A percentile compares a stretch with the other conserved stretches of the same genome.
These are phyloP conservation scores for Gobiocypris rarus DNA, from an alignment of 2,113 vertebrate species.

Conservation along the genomic window DNA sequence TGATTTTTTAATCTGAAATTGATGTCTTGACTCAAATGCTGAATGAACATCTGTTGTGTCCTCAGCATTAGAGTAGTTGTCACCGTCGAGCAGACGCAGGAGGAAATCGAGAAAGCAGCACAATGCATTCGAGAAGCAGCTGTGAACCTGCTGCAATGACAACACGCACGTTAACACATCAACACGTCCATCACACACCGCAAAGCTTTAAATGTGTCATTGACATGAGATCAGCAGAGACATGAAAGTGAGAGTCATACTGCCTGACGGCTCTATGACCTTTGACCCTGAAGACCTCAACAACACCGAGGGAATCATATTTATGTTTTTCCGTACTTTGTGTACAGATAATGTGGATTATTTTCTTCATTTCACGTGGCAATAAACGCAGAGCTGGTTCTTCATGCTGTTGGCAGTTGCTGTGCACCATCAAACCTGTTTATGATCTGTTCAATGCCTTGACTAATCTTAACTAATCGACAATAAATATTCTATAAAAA, in stretches of 20 bases:
- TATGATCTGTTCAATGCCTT: constrained; percentile 39
- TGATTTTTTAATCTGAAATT: not conserved
- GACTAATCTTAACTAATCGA: constrained; percentile 39
- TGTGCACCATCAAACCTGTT: constrained; percentile 37
- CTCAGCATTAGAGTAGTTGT: constrained; percentile 90
- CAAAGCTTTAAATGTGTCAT: constrained; percentile 14
- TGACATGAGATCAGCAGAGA: not conserved
- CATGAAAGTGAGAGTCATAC: not conserved
- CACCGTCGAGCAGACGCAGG: constrained; percentile 87
- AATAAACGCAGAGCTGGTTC: constrained; percentile 47
- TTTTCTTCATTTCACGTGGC: constrained; percentile 49
- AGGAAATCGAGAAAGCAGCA: constrained; percentile 86
- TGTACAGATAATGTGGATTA: constrained; percentile 31
- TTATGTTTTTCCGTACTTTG: constrained; percentile 15
- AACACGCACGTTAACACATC: not conserved
- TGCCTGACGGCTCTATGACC: not conserved
- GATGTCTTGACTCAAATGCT: not conserved
- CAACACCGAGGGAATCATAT: constrained; percentile 24
- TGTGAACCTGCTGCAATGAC: constrained; percentile 72
- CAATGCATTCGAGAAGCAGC: constrained; percentile 84
- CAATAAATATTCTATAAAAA: constrained; percentile 31
- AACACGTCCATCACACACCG: not conserved
- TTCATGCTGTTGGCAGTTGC: not conserved
- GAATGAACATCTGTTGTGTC: constrained; percentile 46
- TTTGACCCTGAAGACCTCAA: not conserved